Base-by-base conservation (phyloP, 2,113 vertebrate species). In the Cephalopterus ornatus region DNA sequence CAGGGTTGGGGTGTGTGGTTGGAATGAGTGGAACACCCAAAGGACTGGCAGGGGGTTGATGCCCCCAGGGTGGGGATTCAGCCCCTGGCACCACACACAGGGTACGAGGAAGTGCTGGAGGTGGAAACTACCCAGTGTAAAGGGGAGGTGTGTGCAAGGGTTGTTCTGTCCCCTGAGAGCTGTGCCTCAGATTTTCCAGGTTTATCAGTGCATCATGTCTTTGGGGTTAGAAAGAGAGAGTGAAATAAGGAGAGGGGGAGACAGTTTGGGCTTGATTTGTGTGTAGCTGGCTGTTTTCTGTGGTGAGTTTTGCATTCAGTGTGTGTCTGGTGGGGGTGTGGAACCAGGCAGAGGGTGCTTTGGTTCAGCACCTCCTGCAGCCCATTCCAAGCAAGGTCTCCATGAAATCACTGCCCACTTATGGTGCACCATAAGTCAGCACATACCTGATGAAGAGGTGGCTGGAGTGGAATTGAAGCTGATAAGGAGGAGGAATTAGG, bases 331-430 rank as follows among this genome's bases (percentile, higher is more conserved):
- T 47, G 16, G 22, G 22, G 28, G 5, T 15, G 28, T 15, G 49
- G 44, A 65, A 59, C 28, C 37, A 49, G 39, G 23, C 15, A n/a
- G 37, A 12, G 26, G 12, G 18, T 49, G 6, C 15, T 84, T 35
- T 27, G 37, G 10, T 49, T 37, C 53, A 44, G 53, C 20, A 32
- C 14, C 33, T 53, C 33, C 62, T 44, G 46, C 65, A 73, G 24
- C 12, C 22, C n/a, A 4, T 1, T 5, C 53, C 0, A 15, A 85
- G 44, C 7, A 33, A 17, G 1, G 5, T 32, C 19, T 18, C 15
- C 37, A 3, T 18, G 49, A 79, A 61, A 47, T 46, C 13, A 1
- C 41, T 65, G 47, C 32, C 28, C 52, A 19, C 9, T 50, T 27
- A 24, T 28, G 28, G 35, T 52, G 26, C 24, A 42, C 35, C n/a